Conservation (phyloP, 1,140 invertebrate genomes). For the Ips typographus region DNA sequence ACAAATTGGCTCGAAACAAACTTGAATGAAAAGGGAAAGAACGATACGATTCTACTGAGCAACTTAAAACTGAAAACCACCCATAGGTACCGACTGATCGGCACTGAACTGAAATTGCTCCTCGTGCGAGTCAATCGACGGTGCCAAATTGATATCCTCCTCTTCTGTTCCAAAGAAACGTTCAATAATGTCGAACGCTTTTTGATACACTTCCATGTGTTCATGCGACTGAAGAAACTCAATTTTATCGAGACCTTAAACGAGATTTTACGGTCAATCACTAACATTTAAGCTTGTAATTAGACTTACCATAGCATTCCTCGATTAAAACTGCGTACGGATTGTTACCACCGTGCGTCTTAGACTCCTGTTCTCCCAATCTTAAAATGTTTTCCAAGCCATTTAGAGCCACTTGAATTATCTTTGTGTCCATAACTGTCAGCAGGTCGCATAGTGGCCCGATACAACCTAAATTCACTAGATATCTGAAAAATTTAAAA, state of each 20-base stretch:
- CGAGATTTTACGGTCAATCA: conserved; percentile 19
- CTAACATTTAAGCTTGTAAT: no score
- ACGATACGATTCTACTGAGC: neutral
- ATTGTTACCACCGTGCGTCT: conserved; percentile 74
- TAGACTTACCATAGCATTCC: conserved; percentile 87
- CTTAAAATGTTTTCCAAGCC: conserved; percentile 95
- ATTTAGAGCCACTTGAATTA: conserved; percentile 96
- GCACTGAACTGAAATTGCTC: conserved; percentile 77
- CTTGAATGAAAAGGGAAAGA: no score
- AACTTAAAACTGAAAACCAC: conserved; percentile 73
- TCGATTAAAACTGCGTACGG: conserved; percentile 91
- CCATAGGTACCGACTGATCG: conserved; percentile 72
- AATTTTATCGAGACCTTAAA: conserved; percentile 92
- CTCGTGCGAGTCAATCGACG: conserved; percentile 72
- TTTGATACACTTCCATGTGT: conserved; percentile 95
- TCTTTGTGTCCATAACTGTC: conserved; percentile 92
- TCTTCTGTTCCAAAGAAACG: conserved; percentile 91
- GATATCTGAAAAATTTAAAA: conserved; percentile 48
- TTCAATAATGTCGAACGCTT: conserved; percentile 95
- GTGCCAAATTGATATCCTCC: conserved; percentile 82
- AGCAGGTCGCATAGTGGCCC: conserved; percentile 93
- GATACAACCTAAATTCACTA: conserved; percentile 77
- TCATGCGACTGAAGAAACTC: conserved; percentile 96
- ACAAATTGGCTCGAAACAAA: no score
- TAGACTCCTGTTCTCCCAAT: conserved; percentile 83